Percentiles rank a stretch among this genome's conserved stretches.
phyloP scores from a whole-genome alignment of 2,797 vertebrate genomes.

The Corythornis leucogaster region DNA sequence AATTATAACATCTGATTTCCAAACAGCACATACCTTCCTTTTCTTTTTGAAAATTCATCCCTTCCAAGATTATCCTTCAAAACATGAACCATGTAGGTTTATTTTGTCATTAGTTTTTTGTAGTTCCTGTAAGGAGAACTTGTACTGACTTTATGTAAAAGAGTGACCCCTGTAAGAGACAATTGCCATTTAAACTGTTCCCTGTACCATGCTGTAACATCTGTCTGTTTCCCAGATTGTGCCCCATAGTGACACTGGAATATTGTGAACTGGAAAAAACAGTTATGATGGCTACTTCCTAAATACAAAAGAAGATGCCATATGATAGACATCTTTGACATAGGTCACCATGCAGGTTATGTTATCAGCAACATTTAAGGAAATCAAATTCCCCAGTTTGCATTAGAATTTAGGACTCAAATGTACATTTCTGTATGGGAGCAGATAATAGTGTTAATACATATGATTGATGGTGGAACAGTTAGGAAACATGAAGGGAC shows the following conservation, averaged over 20 bases:
- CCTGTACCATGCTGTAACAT: not conserved
- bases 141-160: not conserved
- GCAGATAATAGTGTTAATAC: not conserved
- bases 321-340: not conserved
- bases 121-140: not conserved
- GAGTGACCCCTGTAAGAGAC: not conserved
- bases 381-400: not conserved
- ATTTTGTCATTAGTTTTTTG: not conserved
- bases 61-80: not conserved
- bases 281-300: not conserved
- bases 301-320: not conserved
- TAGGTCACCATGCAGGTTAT: not conserved
- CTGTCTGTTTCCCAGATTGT: not conserved
- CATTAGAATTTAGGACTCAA: not conserved
- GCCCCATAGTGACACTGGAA: not conserved
- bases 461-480: not conserved
- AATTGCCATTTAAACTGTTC: not conserved
- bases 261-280: not conserved
- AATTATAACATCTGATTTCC: not conserved
- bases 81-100: not conserved
- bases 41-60: not conserved
- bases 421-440: fast-evolving
- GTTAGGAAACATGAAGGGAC: not conserved
- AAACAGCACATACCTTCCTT: not conserved
- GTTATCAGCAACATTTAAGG: not conserved